Percentiles rank a stretch among this genome's conserved stretches.
These are phyloP conservation scores for Scolanthus callimorphus DNA, from an alignment of 92 coral and sea anemone species.

Conservation along the genomic window DNA sequence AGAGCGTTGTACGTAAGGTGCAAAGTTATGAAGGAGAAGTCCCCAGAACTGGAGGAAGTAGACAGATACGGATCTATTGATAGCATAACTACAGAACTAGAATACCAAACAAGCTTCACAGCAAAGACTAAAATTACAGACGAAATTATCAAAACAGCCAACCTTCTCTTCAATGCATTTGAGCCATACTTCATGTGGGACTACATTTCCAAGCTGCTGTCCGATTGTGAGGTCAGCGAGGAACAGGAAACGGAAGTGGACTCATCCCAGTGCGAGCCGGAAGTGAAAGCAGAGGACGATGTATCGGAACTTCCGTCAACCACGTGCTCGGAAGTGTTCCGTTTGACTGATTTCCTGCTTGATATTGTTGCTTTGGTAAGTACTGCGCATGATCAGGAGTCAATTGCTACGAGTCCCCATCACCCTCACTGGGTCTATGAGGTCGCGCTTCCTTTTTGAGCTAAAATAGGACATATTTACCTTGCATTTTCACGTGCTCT, in stretches of 20 bases:
- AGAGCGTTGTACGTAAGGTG: conserved; percentile 68
- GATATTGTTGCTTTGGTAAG: conserved; percentile 89
- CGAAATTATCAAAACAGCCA: conserved; percentile 87
- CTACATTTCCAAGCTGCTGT: conserved; percentile 77
- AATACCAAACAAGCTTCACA: conserved; percentile 13
- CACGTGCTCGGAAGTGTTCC: conserved; percentile 75
- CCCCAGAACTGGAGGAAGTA: conserved; percentile 37
- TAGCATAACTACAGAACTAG: conserved; percentile 20
- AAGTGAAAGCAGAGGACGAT: conserved; percentile 3
- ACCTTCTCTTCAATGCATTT: conserved; percentile 87
- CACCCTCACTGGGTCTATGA: no score
- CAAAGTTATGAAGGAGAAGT: conserved; percentile 42
- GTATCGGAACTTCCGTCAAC: conserved; percentile 30
- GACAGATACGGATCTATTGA: conserved; percentile 61
- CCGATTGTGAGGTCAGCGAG: conserved; percentile 39
- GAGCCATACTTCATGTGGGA: conserved; percentile 99
- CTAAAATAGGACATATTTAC: no score
- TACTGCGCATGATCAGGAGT: conserved; percentile 2
- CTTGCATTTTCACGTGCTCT: no score
- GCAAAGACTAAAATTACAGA: conserved; percentile 69
- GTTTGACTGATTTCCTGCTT: conserved; percentile 81
- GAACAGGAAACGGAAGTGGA: conserved; percentile 6
- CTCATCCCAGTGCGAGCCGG: not conserved
- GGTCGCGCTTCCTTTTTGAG: no score
- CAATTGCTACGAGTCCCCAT: no score